Percentiles rank a stretch among this genome's conserved stretches.
Conservation (phyloP, 2,113 vertebrate species). For the Crotalus viridis region DNA sequence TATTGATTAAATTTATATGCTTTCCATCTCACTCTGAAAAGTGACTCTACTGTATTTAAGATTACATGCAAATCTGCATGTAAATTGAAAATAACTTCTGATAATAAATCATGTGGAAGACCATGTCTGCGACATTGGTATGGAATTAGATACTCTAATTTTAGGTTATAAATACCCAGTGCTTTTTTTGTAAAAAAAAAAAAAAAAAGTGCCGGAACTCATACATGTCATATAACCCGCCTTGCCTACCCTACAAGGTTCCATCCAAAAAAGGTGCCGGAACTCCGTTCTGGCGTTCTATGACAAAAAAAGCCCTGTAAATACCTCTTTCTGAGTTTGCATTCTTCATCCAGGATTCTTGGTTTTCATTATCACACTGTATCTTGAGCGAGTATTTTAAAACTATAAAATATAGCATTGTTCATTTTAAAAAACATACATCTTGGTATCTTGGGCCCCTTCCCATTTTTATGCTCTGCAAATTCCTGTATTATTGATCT, state of each 20-base stretch:
- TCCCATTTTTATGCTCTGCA: background rate
- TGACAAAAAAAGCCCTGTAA: background rate
- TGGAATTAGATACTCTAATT: background rate
- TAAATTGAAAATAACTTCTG: background rate
- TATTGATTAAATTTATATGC: background rate
- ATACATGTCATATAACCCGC: too few species aligned
- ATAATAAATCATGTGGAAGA: background rate
- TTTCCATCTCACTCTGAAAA: background rate
- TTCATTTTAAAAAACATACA: background rate
- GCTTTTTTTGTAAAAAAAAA: too few species aligned
- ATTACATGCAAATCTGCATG: background rate
- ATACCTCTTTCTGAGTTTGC: background rate
- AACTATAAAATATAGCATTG: background rate
- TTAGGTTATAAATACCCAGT: background rate
- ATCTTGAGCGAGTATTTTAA: background rate
- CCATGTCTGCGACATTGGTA: background rate
- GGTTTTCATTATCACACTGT: background rate
- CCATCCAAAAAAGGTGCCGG: too few species aligned
- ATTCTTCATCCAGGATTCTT: background rate
- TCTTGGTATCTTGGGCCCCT: background rate
- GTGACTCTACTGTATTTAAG: background rate
- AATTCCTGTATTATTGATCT: slow-evolving; percentile 9
- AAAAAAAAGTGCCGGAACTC: too few species aligned
- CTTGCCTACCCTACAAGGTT: too few species aligned
- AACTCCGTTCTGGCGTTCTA: too few species aligned